These are phyloP conservation scores for Trachythela sp. DNA, from an alignment of 64 coral and sea anemone genomes.

Conservation along the genomic window DNA sequence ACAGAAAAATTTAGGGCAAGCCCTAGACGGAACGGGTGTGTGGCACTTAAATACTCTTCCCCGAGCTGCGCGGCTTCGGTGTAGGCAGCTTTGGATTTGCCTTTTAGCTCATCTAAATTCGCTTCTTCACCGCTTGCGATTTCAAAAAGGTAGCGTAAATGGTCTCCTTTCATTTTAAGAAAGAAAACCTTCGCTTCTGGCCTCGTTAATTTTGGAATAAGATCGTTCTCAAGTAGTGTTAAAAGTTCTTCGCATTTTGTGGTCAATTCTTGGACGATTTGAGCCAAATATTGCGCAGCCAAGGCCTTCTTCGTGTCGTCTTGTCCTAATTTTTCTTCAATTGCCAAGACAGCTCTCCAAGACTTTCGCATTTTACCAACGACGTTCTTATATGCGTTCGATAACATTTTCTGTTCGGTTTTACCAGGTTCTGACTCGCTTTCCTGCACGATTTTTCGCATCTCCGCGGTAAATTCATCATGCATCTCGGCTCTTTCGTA, in stretches of 20 bases:
- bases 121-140: constrained; percentile 13
- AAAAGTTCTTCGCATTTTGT: constrained; percentile 59
- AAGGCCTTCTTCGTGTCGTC: not conserved
- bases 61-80: not conserved
- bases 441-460: constrained; percentile 35
- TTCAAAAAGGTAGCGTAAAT: constrained; percentile 70
- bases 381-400: constrained; percentile 81
- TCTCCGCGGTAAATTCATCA: constrained; percentile 62
- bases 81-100: constrained; percentile 42
- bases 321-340: constrained; percentile 34
- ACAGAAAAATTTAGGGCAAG: constrained; percentile 69
- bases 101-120: not conserved
- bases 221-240: constrained; percentile 39
- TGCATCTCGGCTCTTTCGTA: constrained; percentile 64
- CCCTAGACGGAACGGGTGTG: constrained; percentile 57
- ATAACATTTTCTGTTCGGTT: constrained; percentile 68
- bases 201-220: constrained; percentile 21
- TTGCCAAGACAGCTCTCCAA: constrained; percentile 46
- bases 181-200: constrained; percentile 44
- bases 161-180: constrained; percentile 83
- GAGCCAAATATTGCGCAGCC: constrained; percentile 29
- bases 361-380: constrained; percentile 48
- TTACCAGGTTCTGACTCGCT: constrained; percentile 6
- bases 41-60: not conserved
- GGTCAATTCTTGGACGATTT: constrained; percentile 52